Evolutionary conservation across 2,113 vertebrate genomes (phyloP).

Genomic region (Panurus biarmicus): DNA sequence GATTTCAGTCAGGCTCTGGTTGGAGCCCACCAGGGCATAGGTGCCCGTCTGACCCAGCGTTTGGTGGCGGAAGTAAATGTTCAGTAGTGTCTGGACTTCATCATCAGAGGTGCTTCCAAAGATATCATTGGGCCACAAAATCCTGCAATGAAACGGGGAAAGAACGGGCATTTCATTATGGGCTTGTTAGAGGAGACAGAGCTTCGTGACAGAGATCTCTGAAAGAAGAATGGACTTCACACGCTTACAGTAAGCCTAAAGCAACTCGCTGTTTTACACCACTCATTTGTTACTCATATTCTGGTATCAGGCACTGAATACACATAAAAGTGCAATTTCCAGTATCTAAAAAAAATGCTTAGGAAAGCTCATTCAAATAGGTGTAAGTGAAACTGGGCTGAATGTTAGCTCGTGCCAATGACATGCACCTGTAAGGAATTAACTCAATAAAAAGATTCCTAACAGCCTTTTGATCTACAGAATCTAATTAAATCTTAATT

Average conservation of each 20-base stretch:
- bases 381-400: not conserved
- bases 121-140: slow-evolving; percentile 91
- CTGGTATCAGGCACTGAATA: not conserved
- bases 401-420: not conserved
- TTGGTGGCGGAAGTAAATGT: slow-evolving; percentile 96
- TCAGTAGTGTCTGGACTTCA: slow-evolving; percentile 91
- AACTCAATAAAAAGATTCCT: not conserved
- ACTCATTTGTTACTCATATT: not conserved
- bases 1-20: slow-evolving; percentile 90
- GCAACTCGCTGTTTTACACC: not conserved
- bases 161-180: not conserved
- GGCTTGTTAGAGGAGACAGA: not conserved
- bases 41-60: slow-evolving; percentile 92
- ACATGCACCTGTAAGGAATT: not conserved
- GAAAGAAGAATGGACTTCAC: not conserved
- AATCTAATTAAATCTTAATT: not conserved
- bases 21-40: slow-evolving; percentile 91
- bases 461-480: not conserved
- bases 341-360: not conserved
- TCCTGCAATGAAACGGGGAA: slow-evolving; percentile 70
- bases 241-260: not conserved
- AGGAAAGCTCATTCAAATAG: not conserved
- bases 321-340: not conserved
- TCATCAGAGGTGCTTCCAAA: slow-evolving; percentile 90
- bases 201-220: not conserved